A percentile compares a stretch with the other conserved stretches of the same genome.
These are phyloP conservation scores for Drusus annulatus DNA, from an alignment of 1,140 invertebrate genomes.

Conservation along the genomic window DNA sequence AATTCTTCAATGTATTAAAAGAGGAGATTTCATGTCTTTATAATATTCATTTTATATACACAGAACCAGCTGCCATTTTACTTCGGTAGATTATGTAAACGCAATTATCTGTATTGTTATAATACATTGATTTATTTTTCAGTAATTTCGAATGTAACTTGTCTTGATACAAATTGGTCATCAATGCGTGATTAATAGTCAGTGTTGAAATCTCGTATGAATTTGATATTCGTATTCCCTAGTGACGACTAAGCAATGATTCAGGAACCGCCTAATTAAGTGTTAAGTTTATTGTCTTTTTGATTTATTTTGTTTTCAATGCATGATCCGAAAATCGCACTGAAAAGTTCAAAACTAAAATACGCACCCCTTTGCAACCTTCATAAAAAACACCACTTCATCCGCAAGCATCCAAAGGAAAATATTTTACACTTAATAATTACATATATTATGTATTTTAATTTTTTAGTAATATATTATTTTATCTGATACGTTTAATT, in stretches of 20 bases:
- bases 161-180: no score
- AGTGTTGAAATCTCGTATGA: not conserved
- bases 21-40: no score
- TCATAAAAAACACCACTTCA: not conserved
- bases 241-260: constrained; percentile 19
- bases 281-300: constrained; percentile 4
- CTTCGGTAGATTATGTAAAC: no score
- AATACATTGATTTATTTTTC: no score
- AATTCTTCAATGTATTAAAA: no score
- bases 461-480: not conserved
- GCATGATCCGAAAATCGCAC: constrained; percentile 7
- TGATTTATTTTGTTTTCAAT: constrained; percentile 29
- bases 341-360: constrained; percentile 16
- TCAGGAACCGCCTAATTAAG: not conserved
- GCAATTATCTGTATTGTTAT: no score
- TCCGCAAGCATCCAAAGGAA: constrained; percentile 1
- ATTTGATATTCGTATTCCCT: not conserved
- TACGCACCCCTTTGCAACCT: not conserved
- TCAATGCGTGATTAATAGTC: not conserved
- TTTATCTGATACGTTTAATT: not conserved
- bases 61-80: no score
- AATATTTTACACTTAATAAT: not conserved
- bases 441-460: not conserved
- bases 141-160: no score
- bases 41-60: no score